A percentile compares a stretch with the other conserved stretches of the same genome.
These are phyloP conservation scores for Aricia agestis DNA, from an alignment of 1,140 invertebrate species.

Conservation along the genomic window DNA sequence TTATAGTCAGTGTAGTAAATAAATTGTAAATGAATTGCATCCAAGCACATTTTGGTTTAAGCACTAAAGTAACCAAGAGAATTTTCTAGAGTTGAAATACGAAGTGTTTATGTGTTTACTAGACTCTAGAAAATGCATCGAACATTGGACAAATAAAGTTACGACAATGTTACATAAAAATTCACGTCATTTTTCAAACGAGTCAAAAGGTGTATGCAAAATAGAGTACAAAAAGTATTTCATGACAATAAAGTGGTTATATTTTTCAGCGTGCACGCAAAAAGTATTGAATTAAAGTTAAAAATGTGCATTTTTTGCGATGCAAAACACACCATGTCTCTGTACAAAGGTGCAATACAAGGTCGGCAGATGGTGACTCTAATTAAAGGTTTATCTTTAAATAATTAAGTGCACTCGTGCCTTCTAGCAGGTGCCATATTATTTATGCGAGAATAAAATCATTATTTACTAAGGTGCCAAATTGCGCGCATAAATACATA, in stretches of 20 bases:
- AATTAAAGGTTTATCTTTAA: conserved; percentile 74
- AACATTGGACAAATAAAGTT: not conserved
- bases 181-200: not conserved
- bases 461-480: conserved; percentile 64
- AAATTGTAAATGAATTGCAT: no score
- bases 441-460: conserved; percentile 63
- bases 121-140: no score
- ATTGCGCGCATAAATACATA: conserved; percentile 44
- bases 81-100: no score
- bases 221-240: conserved; percentile 23
- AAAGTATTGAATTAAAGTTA: conserved; percentile 45
- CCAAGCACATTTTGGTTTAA: no score
- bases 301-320: conserved; percentile 60
- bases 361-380: conserved; percentile 63
- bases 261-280: conserved; percentile 28
- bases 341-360: conserved; percentile 67
- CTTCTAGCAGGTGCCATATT: conserved; percentile 50
- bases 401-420: conserved; percentile 65
- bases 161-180: not conserved
- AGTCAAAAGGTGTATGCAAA: conserved; percentile 29
- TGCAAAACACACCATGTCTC: conserved; percentile 54
- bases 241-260: conserved; percentile 32
- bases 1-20: no score
- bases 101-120: no score
- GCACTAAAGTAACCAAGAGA: no score